phyloP scores from a whole-genome alignment of 2,888 invertebrate species.

The Hemaris fuciformis region DNA sequence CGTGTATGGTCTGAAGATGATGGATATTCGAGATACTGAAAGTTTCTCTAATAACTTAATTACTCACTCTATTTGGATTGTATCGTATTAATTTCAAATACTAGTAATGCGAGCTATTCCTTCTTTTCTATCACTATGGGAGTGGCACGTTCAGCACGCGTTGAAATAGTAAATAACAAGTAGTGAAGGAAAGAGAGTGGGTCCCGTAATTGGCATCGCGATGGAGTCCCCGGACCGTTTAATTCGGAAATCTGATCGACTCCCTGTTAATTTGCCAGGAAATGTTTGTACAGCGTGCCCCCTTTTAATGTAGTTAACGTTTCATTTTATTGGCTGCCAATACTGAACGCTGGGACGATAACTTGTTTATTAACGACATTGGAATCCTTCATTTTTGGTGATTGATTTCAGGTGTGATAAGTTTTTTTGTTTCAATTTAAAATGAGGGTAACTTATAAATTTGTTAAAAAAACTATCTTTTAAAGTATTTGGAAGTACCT shows the following conservation, averaged over 20 bases:
- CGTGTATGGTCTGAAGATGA: too few relatives aligned
- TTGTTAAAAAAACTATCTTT: too few relatives aligned
- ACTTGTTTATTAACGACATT: background rate
- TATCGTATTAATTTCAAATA: too few relatives aligned
- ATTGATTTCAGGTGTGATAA: too few relatives aligned
- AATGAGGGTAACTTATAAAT: too few relatives aligned
- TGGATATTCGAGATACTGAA: too few relatives aligned
- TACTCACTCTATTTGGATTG: too few relatives aligned
- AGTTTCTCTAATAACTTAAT: too few relatives aligned
- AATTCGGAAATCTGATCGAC: conserved; percentile 76
- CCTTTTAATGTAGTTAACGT: conserved; percentile 53
- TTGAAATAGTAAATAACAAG: conserved; percentile 43
- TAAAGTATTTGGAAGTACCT: too few relatives aligned
- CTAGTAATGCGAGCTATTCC: background rate
- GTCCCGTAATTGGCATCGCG: conserved; percentile 73
- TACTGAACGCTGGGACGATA: background rate
- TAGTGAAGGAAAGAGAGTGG: conserved; percentile 35
- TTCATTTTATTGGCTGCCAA: conserved; percentile 52
- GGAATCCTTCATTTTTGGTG: too few relatives aligned
- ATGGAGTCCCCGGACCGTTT: conserved; percentile 66
- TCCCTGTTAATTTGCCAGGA: conserved; percentile 67
- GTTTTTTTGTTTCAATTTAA: too few relatives aligned
- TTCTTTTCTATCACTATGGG: background rate
- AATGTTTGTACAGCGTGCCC: conserved; percentile 58
- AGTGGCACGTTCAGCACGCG: conserved; percentile 18